A percentile compares a stretch with the other conserved stretches of the same genome.
Evolutionary conservation across 2,797 vertebrate genomes (phyloP).

Genomic region (Novumbra hubbsi): DNA sequence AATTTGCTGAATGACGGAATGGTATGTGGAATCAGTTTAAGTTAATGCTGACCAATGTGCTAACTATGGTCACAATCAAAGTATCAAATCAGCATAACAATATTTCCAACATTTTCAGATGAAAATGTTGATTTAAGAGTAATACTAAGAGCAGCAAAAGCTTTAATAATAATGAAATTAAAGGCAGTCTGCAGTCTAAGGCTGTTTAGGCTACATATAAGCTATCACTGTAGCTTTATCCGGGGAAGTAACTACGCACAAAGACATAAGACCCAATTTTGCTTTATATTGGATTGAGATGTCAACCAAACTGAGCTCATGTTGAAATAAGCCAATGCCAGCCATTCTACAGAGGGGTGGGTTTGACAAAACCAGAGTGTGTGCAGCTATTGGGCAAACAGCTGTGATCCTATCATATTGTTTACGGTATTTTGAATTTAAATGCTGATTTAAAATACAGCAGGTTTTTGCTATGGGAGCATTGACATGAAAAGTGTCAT

Average conservation of each 20-base stretch:
- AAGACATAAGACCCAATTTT: background rate
- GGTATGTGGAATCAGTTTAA: background rate
- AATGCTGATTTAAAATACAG: too few species aligned
- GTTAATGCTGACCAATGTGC: background rate
- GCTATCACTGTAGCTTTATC: background rate
- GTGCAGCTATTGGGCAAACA: too few species aligned
- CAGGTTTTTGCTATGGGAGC: too few species aligned
- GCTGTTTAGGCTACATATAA: background rate
- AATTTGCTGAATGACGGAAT: background rate
- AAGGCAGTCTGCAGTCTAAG: background rate
- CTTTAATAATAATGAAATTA: conserved; percentile 7
- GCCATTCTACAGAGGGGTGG: background rate
- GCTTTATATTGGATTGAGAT: background rate
- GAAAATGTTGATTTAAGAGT: background rate
- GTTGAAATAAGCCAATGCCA: background rate
- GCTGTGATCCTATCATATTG: too few species aligned
- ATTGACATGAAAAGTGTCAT: too few species aligned
- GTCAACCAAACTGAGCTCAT: background rate
- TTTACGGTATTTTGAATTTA: too few species aligned
- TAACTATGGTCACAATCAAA: background rate
- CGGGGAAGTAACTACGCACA: background rate
- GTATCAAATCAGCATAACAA: background rate
- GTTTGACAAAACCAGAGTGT: too few species aligned
- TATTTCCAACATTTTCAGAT: conserved; percentile 16
- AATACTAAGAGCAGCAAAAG: background rate